These are phyloP conservation scores for Caerostris extrusa DNA, from an alignment of 1,140 invertebrate genomes.

Conservation along the genomic window DNA sequence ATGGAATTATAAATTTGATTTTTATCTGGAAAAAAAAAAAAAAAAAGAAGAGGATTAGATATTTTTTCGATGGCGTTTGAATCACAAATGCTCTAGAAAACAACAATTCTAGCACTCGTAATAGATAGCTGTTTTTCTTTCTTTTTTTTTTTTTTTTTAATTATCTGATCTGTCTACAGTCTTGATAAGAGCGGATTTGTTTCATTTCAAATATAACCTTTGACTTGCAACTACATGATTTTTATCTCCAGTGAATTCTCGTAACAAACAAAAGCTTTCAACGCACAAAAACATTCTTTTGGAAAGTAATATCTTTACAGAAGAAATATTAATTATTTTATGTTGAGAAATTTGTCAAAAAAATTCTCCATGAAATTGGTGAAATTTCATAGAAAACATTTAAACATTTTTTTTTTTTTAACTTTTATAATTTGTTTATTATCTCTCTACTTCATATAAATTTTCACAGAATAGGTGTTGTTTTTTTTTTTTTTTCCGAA, in stretches of 20 bases:
- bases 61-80: background rate
- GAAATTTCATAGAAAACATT: background rate
- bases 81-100: background rate
- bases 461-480: too few species aligned
- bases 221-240: background rate
- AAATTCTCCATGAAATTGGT: background rate
- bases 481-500: too few species aligned
- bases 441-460: too few species aligned
- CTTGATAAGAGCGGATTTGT: background rate
- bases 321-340: background rate
- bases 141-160: background rate
- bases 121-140: background rate
- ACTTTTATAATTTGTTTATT: too few species aligned
- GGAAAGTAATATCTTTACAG: too few species aligned
- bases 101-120: background rate
- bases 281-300: background rate
- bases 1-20: too few species aligned
- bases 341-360: background rate
- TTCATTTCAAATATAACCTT: background rate
- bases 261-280: background rate
- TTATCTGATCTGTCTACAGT: background rate
- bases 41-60: background rate
- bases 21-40: too few species aligned
- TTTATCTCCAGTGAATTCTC: background rate
- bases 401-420: too few species aligned